These are phyloP conservation scores for Panthera leo DNA, from an alignment of 2,113 vertebrate genomes.

Conservation along the genomic window DNA sequence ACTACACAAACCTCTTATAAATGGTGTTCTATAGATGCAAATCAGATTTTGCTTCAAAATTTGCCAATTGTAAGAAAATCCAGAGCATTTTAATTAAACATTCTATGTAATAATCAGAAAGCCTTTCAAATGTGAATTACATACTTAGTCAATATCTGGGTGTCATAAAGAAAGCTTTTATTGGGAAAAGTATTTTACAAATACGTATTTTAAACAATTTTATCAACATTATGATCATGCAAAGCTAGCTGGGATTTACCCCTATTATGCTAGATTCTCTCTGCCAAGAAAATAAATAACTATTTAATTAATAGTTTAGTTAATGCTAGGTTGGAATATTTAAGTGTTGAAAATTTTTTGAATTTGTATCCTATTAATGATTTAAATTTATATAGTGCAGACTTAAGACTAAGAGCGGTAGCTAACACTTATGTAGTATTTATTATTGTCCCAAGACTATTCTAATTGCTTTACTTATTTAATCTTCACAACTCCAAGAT, in stretches of 20 bases:
- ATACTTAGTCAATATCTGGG: neutral
- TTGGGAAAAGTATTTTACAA: neutral
- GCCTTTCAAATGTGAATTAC: neutral
- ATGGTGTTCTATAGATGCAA: neutral
- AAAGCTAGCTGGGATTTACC: slow-evolving; percentile 50
- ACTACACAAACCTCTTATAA: neutral
- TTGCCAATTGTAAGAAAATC: neutral
- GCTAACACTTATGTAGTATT: neutral
- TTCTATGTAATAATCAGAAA: neutral
- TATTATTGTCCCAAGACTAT: neutral
- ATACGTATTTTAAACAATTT: slow-evolving; percentile 12
- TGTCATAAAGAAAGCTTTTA: neutral
- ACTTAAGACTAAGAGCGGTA: neutral
- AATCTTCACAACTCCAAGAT: neutral
- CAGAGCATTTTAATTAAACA: neutral
- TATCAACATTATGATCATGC: neutral
- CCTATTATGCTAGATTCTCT: neutral
- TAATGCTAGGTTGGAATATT: neutral
- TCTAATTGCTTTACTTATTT: neutral
- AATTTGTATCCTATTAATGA: neutral
- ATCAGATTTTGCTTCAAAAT: neutral
- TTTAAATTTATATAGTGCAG: neutral
- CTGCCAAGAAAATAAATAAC: neutral
- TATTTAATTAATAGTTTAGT: neutral
- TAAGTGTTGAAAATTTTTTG: neutral